phyloP scores from a whole-genome alignment of 2,113 vertebrate species.

The Camelus dromedarius region DNA sequence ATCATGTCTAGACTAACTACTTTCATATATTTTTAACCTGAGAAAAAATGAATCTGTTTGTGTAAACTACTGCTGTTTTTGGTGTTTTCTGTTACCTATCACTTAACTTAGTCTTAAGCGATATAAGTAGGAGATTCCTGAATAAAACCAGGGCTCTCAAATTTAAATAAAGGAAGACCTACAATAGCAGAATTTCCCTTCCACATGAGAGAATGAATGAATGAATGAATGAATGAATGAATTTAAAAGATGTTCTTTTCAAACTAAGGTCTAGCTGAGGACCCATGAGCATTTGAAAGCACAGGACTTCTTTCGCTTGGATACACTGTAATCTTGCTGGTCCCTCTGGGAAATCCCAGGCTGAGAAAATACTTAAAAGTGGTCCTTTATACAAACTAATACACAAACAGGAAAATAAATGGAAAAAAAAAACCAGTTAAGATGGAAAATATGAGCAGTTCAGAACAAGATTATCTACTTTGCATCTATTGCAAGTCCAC shows the following conservation, averaged over 20 bases:
- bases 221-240: background rate
- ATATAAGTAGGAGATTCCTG: background rate
- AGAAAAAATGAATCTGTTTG: background rate
- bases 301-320: background rate
- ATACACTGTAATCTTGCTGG: background rate
- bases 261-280: background rate
- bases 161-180: background rate
- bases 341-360: background rate
- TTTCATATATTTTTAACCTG: background rate
- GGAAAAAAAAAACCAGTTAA: background rate
- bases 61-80: background rate
- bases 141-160: background rate
- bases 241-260: background rate
- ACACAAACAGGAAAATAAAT: background rate
- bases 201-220: background rate
- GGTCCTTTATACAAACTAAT: background rate
- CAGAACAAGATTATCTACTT: background rate
- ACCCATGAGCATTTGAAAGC: background rate
- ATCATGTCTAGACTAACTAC: background rate
- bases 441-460: background rate
- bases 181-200: background rate
- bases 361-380: background rate
- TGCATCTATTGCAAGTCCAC: background rate
- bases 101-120: background rate
- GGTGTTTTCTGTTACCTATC: background rate